Percentiles rank a stretch among this genome's conserved stretches.
Conservation (phyloP, 2,888 invertebrate genomes). For the Sesia apiformis region DNA sequence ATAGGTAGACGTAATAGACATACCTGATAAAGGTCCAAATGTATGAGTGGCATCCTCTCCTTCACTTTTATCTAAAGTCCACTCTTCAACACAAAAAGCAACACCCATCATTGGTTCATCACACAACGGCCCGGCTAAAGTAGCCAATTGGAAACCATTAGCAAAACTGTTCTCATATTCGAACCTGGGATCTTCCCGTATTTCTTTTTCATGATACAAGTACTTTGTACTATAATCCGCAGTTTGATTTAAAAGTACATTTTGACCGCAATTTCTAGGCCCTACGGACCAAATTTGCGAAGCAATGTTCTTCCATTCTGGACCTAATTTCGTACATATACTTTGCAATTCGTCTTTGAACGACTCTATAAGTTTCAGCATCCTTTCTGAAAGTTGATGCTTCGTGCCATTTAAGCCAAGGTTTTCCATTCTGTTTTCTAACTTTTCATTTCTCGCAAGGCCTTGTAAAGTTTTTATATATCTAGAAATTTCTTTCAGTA, state of each 20-base stretch:
- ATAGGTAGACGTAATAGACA: background rate
- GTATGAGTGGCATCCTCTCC: constrained; percentile 46
- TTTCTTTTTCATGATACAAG: constrained; percentile 47
- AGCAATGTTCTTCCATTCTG: constrained; percentile 67
- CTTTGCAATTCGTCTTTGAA: constrained; percentile 74
- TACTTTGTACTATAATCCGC: constrained; percentile 73
- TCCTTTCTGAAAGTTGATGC: constrained; percentile 48
- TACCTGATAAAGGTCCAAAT: constrained; percentile 75
- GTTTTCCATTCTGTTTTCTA: constrained; percentile 40
- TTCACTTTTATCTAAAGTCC: constrained; percentile 73
- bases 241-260: constrained; percentile 89
- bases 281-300: constrained; percentile 93
- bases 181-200: constrained; percentile 69
- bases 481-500: constrained; percentile 79
- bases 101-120: constrained; percentile 98
- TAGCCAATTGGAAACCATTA: constrained; percentile 90
- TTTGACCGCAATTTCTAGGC: constrained; percentile 90
- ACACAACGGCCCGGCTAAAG: constrained; percentile 93
- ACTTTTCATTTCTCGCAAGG: constrained; percentile 43
- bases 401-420: constrained; percentile 37
- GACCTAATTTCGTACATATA: constrained; percentile 75
- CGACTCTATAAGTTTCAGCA: constrained; percentile 54
- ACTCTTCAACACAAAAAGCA: constrained; percentile 91
- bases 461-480: constrained; percentile 59
- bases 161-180: constrained; percentile 86